phyloP scores from a whole-genome alignment of 2,888 invertebrate species.

The Cordilura impudica region DNA sequence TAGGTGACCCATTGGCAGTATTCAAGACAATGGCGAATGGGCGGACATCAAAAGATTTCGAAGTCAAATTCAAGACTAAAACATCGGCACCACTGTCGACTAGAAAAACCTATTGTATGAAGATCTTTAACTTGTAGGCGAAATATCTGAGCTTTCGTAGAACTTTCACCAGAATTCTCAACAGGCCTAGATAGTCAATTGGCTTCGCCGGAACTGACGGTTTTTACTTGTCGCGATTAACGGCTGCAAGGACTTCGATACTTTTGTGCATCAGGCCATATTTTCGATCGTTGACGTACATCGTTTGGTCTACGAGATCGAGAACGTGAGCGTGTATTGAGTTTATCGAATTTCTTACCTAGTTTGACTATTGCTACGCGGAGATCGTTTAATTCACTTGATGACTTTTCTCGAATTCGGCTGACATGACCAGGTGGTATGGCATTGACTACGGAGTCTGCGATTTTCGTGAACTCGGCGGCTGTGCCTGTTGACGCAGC shows the following conservation, averaged over 20 bases:
- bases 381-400: slow-evolving; percentile 4
- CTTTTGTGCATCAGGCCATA: slow-evolving; percentile 14
- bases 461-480: slow-evolving; percentile 33
- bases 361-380: slow-evolving; percentile 7
- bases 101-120: background rate
- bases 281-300: slow-evolving; percentile 1
- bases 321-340: slow-evolving; percentile 17
- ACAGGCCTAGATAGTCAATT: background rate
- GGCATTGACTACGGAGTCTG: slow-evolving; percentile 28
- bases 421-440: background rate
- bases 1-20: too few species aligned
- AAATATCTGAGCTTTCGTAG: background rate
- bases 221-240: background rate
- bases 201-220: too few species aligned
- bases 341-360: slow-evolving; percentile 9
- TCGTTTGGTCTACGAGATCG: background rate
- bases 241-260: slow-evolving; percentile 16
- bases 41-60: background rate
- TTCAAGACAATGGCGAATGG: background rate
- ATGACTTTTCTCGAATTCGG: background rate
- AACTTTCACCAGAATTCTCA: background rate
- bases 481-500: slow-evolving; percentile 13
- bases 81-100: too few species aligned
- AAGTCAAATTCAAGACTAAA: background rate
- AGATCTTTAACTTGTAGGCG: background rate